Conservation (phyloP, 1,140 invertebrate species). For the Bilobella aurantiaca region DNA sequence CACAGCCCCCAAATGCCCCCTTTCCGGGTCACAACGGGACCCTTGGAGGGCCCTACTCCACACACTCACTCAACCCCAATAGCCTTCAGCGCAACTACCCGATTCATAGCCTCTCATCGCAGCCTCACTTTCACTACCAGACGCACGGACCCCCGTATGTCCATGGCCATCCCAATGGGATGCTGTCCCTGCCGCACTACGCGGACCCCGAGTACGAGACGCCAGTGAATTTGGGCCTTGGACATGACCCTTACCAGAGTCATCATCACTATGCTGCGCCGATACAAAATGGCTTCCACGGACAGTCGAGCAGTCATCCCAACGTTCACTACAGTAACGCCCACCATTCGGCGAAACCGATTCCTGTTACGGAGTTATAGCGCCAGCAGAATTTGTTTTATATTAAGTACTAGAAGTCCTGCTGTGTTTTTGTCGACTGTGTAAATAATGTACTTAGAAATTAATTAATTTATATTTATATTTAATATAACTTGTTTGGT, state of each 20-base stretch:
- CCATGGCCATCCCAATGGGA: not conserved
- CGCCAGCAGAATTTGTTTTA: too few relatives aligned
- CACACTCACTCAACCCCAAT: constrained; percentile 2
- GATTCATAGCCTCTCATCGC: not conserved
- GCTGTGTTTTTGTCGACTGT: too few relatives aligned
- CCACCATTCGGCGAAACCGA: constrained; percentile 55
- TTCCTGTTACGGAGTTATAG: constrained; percentile 85
- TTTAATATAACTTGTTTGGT: too few relatives aligned
- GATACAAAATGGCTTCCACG: not conserved
- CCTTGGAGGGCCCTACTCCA: constrained; percentile 6
- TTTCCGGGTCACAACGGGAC: not conserved
- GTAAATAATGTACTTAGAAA: too few relatives aligned
- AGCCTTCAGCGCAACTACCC: not conserved
- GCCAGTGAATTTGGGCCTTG: not conserved
- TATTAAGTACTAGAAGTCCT: not conserved
- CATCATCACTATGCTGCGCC: constrained; percentile 19
- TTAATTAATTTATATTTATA: too few relatives aligned
- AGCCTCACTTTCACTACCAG: not conserved
- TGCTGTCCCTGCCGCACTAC: not conserved
- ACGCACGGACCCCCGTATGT: not conserved
- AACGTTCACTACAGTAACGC: constrained; percentile 37
- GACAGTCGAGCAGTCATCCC: constrained; percentile 36
- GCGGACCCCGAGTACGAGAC: not conserved
- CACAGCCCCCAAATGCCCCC: not conserved
- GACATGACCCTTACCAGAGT: constrained; percentile 14